Evolutionary conservation across 2,888 invertebrate species (phyloP).

Genomic region (Thyatira batis): DNA sequence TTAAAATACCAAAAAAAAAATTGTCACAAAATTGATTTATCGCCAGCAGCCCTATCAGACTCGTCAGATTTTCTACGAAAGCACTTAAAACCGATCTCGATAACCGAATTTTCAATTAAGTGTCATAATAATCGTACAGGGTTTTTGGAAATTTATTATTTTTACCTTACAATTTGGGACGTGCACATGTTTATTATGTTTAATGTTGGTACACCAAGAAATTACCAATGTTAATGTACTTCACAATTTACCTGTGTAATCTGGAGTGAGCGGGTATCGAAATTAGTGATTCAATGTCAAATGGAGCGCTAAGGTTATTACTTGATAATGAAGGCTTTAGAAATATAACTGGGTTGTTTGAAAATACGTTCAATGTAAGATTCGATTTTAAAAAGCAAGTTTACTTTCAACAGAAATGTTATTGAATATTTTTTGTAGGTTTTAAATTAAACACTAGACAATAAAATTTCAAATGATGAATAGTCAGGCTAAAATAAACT

Average conservation of each 20-base stretch:
- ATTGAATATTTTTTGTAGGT: too few relatives aligned
- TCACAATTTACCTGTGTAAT: conserved; percentile 9
- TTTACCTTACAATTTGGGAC: conserved; percentile 63
- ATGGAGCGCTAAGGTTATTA: not conserved
- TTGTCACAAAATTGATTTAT: not conserved
- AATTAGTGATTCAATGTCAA: not conserved
- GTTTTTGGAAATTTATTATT: conserved; percentile 72
- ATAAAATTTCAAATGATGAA: too few relatives aligned
- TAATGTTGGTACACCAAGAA: conserved; percentile 32
- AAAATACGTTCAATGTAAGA: too few relatives aligned
- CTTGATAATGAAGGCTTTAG: not conserved
- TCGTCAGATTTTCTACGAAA: conserved; percentile 66
- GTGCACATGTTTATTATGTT: conserved; percentile 59
- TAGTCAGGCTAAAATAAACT: too few relatives aligned
- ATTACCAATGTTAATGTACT: conserved; percentile 16
- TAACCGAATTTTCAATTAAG: conserved; percentile 79
- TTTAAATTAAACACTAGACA: too few relatives aligned
- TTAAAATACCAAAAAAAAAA: conserved; percentile 1
- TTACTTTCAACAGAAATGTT: too few relatives aligned
- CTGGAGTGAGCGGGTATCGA: not conserved
- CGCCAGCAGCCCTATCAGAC: conserved; percentile 49
- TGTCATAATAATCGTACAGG: conserved; percentile 75
- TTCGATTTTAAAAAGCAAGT: too few relatives aligned
- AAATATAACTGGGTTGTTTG: not conserved
- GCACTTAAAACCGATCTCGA: conserved; percentile 68